phyloP scores from a whole-genome alignment of 1,140 invertebrate species.

The Musca vetustissima region DNA sequence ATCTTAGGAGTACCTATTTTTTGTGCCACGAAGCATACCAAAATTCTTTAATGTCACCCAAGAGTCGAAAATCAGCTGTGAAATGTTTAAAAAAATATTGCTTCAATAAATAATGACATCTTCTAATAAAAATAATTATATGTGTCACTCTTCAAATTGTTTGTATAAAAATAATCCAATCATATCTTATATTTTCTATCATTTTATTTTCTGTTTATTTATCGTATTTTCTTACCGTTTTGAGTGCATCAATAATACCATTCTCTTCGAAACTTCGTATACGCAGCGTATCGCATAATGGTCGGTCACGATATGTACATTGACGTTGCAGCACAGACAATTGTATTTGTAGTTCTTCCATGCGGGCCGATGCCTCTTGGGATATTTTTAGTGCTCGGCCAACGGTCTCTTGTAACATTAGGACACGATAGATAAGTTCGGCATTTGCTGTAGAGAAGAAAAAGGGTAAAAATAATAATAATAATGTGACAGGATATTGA shows the following conservation, averaged over 20 bases:
- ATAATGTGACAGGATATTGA: background rate
- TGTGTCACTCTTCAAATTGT: no score
- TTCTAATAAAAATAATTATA: no score
- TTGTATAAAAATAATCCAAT: no score
- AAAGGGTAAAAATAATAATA: slow-evolving; percentile 1
- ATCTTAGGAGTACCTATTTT: no score
- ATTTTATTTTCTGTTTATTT: background rate
- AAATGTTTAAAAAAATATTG: no score
- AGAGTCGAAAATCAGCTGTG: no score
- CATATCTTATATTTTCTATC: no score
- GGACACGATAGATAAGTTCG: slow-evolving; percentile 58
- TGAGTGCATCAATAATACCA: slow-evolving; percentile 55
- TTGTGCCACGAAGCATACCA: no score
- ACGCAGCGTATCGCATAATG: slow-evolving; percentile 65
- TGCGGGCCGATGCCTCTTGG: slow-evolving; percentile 58
- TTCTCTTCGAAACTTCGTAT: slow-evolving; percentile 60
- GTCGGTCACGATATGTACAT: slow-evolving; percentile 61
- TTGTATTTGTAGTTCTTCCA: slow-evolving; percentile 62
- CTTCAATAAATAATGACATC: no score
- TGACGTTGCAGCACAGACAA: slow-evolving; percentile 60
- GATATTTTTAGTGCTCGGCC: slow-evolving; percentile 58
- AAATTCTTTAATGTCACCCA: no score
- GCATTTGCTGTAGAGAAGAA: slow-evolving; percentile 51
- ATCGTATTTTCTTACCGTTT: slow-evolving; percentile 41
- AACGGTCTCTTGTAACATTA: slow-evolving; percentile 57